phyloP scores from a whole-genome alignment of 2,888 invertebrate genomes.

The Brachyptera risi region DNA sequence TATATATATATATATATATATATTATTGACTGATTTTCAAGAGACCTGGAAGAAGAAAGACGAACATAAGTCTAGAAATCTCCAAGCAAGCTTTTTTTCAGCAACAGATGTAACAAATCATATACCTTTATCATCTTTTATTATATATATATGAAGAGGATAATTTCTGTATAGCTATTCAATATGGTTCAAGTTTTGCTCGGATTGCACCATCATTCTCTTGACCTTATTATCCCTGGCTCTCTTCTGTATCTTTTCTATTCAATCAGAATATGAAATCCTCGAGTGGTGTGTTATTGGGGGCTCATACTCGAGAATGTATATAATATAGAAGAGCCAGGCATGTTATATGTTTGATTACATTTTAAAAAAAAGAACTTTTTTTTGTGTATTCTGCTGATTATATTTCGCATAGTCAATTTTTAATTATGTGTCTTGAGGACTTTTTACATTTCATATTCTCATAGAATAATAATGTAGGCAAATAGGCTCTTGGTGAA shows the following conservation, averaged over 20 bases:
- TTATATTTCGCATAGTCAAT: constrained; percentile 2
- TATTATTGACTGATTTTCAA: too few species aligned
- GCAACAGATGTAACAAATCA: background rate
- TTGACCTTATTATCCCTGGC: background rate
- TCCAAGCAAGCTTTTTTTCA: too few species aligned
- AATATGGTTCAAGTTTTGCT: background rate
- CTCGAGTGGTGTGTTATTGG: constrained; percentile 2
- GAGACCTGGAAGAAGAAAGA: too few species aligned
- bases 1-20: too few species aligned
- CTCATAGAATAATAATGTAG: too few species aligned
- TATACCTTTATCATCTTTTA: background rate
- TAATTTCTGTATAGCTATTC: background rate
- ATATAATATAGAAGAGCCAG: constrained; percentile 4
- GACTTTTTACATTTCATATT: too few species aligned
- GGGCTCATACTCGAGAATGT: constrained; percentile 4
- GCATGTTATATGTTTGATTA: background rate
- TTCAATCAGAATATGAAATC: constrained; percentile 8
- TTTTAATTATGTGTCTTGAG: constrained; percentile 13
- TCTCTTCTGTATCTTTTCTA: background rate
- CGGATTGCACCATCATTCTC: background rate
- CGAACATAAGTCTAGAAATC: too few species aligned
- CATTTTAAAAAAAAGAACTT: background rate
- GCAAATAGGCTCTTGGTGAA: too few species aligned
- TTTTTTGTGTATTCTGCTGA: constrained; percentile 5
- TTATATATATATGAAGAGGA: background rate